phyloP scores from a whole-genome alignment of 2,888 invertebrate species.

The Trypoxylon attenuatum region DNA sequence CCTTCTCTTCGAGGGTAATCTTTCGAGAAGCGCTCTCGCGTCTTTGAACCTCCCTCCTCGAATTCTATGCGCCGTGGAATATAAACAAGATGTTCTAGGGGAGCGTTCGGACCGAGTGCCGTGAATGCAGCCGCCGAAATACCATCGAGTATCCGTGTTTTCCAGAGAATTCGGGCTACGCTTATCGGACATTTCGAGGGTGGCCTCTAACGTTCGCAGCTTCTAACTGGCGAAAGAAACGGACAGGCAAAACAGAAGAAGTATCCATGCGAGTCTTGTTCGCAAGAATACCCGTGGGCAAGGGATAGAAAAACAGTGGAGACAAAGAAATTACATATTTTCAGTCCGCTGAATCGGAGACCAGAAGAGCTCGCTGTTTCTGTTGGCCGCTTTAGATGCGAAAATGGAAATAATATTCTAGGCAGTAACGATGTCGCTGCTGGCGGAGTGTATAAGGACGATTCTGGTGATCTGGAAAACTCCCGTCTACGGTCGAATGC shows the following conservation, averaged over 20 bases:
- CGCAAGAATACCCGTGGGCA: background rate
- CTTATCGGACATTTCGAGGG: background rate
- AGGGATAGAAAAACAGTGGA: no score
- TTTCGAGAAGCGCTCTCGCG: no score
- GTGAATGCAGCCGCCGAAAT: no score
- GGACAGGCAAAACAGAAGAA: constrained; percentile 13
- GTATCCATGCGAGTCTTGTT: constrained; percentile 8
- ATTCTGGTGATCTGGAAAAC: constrained; percentile 15
- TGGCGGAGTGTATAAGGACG: background rate
- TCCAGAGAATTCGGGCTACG: background rate
- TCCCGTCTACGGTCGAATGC: no score
- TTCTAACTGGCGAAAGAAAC: background rate
- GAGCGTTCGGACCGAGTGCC: no score
- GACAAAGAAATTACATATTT: constrained; percentile 37
- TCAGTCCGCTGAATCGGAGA: constrained; percentile 11
- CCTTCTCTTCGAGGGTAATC: no score
- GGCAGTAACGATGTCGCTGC: background rate
- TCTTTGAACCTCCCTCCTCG: no score
- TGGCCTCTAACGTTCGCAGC: background rate
- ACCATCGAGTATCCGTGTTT: background rate
- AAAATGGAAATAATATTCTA: constrained; percentile 23
- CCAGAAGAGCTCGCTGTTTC: constrained; percentile 1
- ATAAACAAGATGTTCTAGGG: no score
- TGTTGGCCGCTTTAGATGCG: background rate
- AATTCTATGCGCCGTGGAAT: no score